Conservation (phyloP, 2,113 vertebrate species). For the Parotia lawesii region DNA sequence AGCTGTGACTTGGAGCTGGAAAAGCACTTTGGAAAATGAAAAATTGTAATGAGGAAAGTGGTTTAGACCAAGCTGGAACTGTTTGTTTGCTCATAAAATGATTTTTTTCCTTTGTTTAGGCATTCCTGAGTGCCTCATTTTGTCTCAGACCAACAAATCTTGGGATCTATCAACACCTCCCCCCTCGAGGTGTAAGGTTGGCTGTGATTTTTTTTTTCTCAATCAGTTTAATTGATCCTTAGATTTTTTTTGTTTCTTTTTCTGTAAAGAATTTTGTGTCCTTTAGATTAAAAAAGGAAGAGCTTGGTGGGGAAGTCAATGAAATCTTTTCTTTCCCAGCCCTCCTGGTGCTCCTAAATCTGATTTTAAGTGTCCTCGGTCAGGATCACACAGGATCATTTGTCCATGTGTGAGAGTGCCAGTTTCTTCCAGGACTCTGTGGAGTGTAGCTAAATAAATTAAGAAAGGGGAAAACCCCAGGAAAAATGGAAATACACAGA, state of each 20-base stretch:
- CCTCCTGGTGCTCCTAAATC: neutral
- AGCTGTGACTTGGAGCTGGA: neutral
- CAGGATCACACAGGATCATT: neutral
- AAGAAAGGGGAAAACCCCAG: rapidly evolving
- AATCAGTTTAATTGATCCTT: neutral
- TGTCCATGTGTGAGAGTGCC: neutral
- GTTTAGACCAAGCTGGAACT: neutral
- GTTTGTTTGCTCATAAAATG: neutral
- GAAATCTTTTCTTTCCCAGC: neutral
- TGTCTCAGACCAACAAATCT: neutral
- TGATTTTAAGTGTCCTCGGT: neutral
- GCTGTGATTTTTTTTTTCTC: neutral
- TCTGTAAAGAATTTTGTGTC: neutral
- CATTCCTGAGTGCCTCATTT: neutral
- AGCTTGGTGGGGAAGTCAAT: neutral
- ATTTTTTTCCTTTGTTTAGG: neutral
- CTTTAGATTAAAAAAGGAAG: neutral
- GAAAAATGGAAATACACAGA: neutral
- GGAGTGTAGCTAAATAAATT: neutral
- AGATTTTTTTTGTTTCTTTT: no score
- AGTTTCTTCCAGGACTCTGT: neutral
- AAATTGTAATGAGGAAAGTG: neutral
- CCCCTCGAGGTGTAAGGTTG: neutral
- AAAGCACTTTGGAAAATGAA: neutral
- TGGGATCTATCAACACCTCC: neutral